Conservation (phyloP, 1,140 invertebrate species). For the Melitaea cinxia region DNA sequence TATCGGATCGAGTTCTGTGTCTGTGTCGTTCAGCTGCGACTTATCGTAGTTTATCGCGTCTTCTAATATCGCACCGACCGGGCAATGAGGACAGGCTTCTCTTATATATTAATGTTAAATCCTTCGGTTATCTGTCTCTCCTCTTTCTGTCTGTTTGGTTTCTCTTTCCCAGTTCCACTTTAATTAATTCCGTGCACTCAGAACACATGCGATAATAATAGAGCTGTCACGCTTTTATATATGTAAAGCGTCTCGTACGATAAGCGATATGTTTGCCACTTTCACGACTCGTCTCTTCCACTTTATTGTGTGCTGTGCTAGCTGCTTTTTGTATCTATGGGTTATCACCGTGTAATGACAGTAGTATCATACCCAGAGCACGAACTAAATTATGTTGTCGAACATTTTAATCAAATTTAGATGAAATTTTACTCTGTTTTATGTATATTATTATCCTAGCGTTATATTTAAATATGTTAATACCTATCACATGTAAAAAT, state of each 20-base stretch:
- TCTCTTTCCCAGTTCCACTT: constrained; percentile 70
- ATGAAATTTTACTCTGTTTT: constrained; percentile 25
- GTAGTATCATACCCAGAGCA: constrained; percentile 71
- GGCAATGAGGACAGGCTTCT: constrained; percentile 37
- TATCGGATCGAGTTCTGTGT: constrained; percentile 56
- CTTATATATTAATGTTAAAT: constrained; percentile 36
- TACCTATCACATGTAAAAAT: constrained; percentile 37
- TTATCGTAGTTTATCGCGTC: constrained; percentile 45
- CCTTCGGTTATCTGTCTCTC: constrained; percentile 35
- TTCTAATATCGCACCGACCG: constrained; percentile 19
- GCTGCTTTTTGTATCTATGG: constrained; percentile 82
- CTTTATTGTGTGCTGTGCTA: constrained; percentile 81
- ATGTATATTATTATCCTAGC: constrained; percentile 23
- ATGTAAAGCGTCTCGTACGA: constrained; percentile 77
- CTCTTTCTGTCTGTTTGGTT: constrained; percentile 50
- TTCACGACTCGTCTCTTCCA: constrained; percentile 80
- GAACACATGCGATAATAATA: constrained; percentile 75
- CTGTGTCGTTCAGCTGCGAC: constrained; percentile 35
- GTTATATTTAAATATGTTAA: constrained; percentile 16
- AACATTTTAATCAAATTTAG: constrained; percentile 26
- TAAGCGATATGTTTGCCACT: constrained; percentile 78
- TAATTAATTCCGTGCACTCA: constrained; percentile 71
- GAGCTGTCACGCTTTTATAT: constrained; percentile 81
- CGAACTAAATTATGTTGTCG: constrained; percentile 40
- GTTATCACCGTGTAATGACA: constrained; percentile 76